Evolutionary conservation across 2,797 vertebrate species (phyloP).

Genomic region (Triplophysa yarkandensis): DNA sequence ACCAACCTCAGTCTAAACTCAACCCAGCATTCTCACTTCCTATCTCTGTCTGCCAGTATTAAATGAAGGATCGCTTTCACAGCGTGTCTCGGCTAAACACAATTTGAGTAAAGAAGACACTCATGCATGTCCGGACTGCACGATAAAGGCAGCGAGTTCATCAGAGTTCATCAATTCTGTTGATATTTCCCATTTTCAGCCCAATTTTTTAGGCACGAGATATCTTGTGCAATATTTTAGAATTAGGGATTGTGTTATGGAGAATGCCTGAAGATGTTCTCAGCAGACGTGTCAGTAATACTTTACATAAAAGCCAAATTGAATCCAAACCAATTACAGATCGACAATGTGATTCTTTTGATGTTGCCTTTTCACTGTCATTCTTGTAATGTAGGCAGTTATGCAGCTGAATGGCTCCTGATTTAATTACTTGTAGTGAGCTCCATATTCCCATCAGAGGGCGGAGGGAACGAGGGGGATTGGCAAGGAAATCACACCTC

Average conservation of each 20-base stretch:
- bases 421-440: constrained; percentile 68
- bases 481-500: constrained; percentile 62
- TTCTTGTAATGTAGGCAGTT: constrained; percentile 50
- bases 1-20: constrained; percentile 30
- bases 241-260: constrained; percentile 3
- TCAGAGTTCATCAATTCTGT: not conserved
- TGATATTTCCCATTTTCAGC: not conserved
- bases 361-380: constrained; percentile 37
- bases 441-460: constrained; percentile 67
- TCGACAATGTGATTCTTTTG: constrained; percentile 27
- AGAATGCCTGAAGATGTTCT: not conserved
- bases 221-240: not conserved
- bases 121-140: constrained; percentile 20
- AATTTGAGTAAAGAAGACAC: constrained; percentile 7
- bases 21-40: constrained; percentile 19
- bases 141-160: not conserved
- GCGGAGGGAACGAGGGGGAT: constrained; percentile 51
- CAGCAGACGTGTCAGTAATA: not conserved
- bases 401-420: constrained; percentile 65
- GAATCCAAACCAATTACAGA: constrained; percentile 17
- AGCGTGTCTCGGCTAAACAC: constrained; percentile 25
- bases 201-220: not conserved
- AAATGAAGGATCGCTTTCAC: constrained; percentile 35
- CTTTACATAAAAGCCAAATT: constrained; percentile 3
- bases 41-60: constrained; percentile 23